A percentile compares a stretch with the other conserved stretches of the same genome.
Conservation (phyloP, 2,888 invertebrate genomes). For the Tetragnatha montana region DNA sequence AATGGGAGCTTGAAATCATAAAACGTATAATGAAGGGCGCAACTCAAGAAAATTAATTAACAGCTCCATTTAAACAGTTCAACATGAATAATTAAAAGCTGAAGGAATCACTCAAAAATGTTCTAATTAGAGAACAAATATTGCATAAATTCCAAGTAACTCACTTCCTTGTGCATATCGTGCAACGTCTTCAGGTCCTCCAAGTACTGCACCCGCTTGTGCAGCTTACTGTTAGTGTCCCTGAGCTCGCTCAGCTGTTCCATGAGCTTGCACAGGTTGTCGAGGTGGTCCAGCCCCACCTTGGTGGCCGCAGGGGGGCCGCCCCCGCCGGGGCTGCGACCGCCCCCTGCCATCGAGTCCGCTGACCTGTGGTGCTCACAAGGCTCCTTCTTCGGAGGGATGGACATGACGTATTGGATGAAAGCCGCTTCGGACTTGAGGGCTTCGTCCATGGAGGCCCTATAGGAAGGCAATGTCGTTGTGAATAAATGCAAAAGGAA, state of each 20-base stretch:
- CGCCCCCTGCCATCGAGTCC: constrained; percentile 29
- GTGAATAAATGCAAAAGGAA: too few relatives aligned
- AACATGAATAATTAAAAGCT: too few relatives aligned
- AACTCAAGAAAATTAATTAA: too few relatives aligned
- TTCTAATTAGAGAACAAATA: too few relatives aligned
- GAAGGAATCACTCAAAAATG: too few relatives aligned
- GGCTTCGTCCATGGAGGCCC: constrained; percentile 66
- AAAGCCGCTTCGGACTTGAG: constrained; percentile 71
- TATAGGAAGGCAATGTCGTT: too few relatives aligned
- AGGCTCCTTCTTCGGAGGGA: constrained; percentile 43
- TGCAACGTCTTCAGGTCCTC: constrained; percentile 82
- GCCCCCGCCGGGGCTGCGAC: constrained; percentile 15
- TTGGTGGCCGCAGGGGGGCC: constrained; percentile 74
- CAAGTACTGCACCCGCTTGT: constrained; percentile 83
- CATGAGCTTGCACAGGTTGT: constrained; percentile 85
- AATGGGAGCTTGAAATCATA: too few relatives aligned
- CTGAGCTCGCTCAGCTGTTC: constrained; percentile 85
- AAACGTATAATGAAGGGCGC: too few relatives aligned
- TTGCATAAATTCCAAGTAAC: background rate
- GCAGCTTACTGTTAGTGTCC: constrained; percentile 83
- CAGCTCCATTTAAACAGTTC: too few relatives aligned
- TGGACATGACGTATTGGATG: constrained; percentile 67
- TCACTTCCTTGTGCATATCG: constrained; percentile 72
- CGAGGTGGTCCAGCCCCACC: constrained; percentile 85
- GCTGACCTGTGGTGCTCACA: constrained; percentile 27